Evolutionary conservation across 2,113 vertebrate genomes (phyloP), one percentile per base, ranked within the genome.

Genomic region (Poeciliopsis prolifica): DNA sequence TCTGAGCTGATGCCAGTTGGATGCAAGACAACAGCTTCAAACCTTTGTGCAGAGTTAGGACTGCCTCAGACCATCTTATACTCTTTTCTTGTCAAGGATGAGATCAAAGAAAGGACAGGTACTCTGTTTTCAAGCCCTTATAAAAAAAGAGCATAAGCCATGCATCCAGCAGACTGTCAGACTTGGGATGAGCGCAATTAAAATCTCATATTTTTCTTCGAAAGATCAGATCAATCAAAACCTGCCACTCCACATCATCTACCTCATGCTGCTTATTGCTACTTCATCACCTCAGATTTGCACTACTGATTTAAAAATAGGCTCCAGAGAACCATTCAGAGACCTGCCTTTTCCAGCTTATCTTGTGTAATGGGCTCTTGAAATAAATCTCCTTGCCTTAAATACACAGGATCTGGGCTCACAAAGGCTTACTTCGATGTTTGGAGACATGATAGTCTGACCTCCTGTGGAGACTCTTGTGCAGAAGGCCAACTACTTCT

Each of bases 381-480:
- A 58, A 92, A 91, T 86, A 89, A 92, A 93, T 91, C 91, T 84
- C 74, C 67, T 70, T 54, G 74, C 89, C 86, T 91, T 87, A 93
- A 92, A 92, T 91, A 92, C 87, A 81, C 79, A 74, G 60, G 60
- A 68, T 73, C 76, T n/a, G 22, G 28, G 62, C 68, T 78, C 84
- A 82, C 70, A 7, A 35, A 76, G 76, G 79, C 82, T 87, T 83
- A 75, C 73, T 78, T 87, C 61, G 28, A 84, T 73, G 65, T 78
- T 48, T 14, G 65, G 75, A 87, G 84, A 90, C 82, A 64, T 80
- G 79, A 89, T 65, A 66, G 68, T 64, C 72, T 66, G 48, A 70
- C 71, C 37, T 75, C 64, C 26, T 4, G 28, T 69, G 65, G 74
- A 79, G 61, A 14, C n/a, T 44, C 17, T 3, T 31, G 30, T 31